Conservation (phyloP, 2,888 invertebrate genomes). For the Coelinius sp. region DNA sequence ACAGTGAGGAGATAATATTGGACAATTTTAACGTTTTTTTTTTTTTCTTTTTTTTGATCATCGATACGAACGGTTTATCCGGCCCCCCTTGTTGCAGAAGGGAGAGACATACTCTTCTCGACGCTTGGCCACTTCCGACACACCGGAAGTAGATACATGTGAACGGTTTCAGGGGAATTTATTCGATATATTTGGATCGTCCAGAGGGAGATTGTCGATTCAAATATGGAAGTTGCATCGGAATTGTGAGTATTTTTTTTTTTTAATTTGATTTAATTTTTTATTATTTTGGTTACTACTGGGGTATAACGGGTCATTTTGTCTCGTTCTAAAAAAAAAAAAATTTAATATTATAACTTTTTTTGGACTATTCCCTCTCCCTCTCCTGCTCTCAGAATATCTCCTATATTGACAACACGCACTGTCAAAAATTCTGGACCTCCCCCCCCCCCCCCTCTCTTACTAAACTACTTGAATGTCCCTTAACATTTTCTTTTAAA, state of each 20-base stretch:
- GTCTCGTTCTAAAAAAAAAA: too few species aligned
- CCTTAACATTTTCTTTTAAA: too few species aligned
- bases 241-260: conserved; percentile 62
- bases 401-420: too few species aligned
- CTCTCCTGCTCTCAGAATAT: too few species aligned
- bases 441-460: too few species aligned
- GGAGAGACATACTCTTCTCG: conserved; percentile 42
- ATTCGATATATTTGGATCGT: conserved; percentile 36
- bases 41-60: neutral
- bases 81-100: neutral
- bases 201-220: conserved; percentile 43
- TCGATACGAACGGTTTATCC: conserved; percentile 35
- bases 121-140: conserved; percentile 71
- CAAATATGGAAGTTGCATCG: conserved; percentile 63
- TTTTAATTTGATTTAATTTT: conserved; percentile 29
- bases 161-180: conserved; percentile 55
- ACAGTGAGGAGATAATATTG: conserved; percentile 19
- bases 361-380: too few species aligned
- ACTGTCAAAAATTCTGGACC: too few species aligned
- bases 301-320: neutral
- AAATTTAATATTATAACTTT: too few species aligned
- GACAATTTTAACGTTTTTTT: neutral
- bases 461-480: too few species aligned
- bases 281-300: neutral
- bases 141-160: conserved; percentile 70